Base-by-base conservation (phyloP, 2,888 invertebrate genomes). In the Crematogaster levior region DNA sequence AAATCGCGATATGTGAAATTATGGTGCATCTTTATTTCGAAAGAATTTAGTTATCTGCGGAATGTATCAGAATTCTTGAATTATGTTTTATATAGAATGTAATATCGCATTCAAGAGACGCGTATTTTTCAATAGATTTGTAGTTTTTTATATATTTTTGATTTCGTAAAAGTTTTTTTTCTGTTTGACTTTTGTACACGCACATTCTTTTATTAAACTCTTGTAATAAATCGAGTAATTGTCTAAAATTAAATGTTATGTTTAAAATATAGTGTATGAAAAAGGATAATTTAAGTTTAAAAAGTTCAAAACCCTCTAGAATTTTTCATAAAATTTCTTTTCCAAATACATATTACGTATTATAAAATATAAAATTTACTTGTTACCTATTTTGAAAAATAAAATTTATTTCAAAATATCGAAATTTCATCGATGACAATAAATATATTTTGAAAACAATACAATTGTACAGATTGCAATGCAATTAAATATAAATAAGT, bases 281-380 rank as follows among this genome's bases (percentile, higher is more conserved):
- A n/a, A n/a, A n/a, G n/a, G 18, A 56, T 56, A 72, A 58, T 21
- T n/a, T 56, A 40, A 12, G 21, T n/a, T n/a, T n/a, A n/a, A n/a
- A 46, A 18, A 73, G 10, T 43, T 72, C 24, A 37, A 40, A 56
- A n/a, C 7, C 58, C 27, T 72, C 15, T 6, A 6, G 21, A 40
- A 63, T 40, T 63, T 40, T 51, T 40, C 21, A 18, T 51, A 15
- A 63, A 60, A 60, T 60, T 73, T 46, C 10, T 72, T 43, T 53
- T 60, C 2, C 1, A 4, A 5, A 10, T 10, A 70, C 24, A 70
- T 24, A n/a, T 68, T 18, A 30, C n/a, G n/a, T 30, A 37, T 1
- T 1, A 30, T 43, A 18, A 61, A 63, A 75, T 63, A 18, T 15
- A 27, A 37, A 53, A 27, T 51, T 61, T 1, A 40, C 30, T 30